These are phyloP conservation scores for Agapetus fuscipes DNA, from an alignment of 2,888 invertebrate species.

Conservation along the genomic window DNA sequence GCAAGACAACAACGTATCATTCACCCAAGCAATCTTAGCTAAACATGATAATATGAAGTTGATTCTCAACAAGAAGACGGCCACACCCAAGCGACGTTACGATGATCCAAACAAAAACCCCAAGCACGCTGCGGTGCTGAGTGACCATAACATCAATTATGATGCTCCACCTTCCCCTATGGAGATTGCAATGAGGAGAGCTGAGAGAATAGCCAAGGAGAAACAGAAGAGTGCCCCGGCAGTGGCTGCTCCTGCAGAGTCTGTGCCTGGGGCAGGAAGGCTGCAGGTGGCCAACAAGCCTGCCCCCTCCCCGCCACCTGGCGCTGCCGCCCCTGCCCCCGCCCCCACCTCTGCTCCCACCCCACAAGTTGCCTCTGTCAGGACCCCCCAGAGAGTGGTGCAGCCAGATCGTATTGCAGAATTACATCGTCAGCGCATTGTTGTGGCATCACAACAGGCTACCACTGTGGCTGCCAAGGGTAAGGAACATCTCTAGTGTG, in stretches of 20 bases:
- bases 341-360: slow-evolving; percentile 28
- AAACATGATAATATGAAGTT: slow-evolving; percentile 69
- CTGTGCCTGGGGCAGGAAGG: slow-evolving; percentile 23
- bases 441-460: slow-evolving; percentile 17
- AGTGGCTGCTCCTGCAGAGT: slow-evolving; percentile 23
- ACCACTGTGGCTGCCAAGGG: slow-evolving; percentile 21
- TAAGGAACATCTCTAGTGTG: too few species aligned
- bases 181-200: slow-evolving; percentile 69
- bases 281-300: slow-evolving; percentile 27
- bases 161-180: slow-evolving; percentile 77
- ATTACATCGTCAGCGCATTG: slow-evolving; percentile 15
- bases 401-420: slow-evolving; percentile 19
- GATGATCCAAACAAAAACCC: slow-evolving; percentile 70
- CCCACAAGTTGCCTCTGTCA: too few species aligned
- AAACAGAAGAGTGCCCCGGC: slow-evolving; percentile 50
- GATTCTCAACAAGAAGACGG: slow-evolving; percentile 62
- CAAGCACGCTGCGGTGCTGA: slow-evolving; percentile 74
- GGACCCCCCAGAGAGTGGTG: slow-evolving; percentile 24
- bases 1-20: slow-evolving; percentile 67
- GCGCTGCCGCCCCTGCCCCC: slow-evolving; percentile 28
- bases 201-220: slow-evolving; percentile 78
- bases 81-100: slow-evolving; percentile 66
- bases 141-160: slow-evolving; percentile 76
- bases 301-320: slow-evolving; percentile 40
- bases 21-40: slow-evolving; percentile 55